Conservation (phyloP, 2,888 invertebrate species). For the Theretra japonica region DNA sequence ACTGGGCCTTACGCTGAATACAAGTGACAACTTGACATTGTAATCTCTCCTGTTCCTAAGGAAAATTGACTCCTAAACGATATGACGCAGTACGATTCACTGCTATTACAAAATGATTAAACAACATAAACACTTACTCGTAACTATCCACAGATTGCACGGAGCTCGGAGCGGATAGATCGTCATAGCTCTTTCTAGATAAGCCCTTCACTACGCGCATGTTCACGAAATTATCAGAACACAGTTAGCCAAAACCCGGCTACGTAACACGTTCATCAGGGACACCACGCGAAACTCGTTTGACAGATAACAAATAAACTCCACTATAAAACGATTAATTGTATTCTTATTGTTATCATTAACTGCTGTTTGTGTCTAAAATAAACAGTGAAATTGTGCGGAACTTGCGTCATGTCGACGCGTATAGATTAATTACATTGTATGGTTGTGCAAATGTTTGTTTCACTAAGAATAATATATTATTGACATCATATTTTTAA, state of each 20-base stretch:
- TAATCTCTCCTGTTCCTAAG: no score
- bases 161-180: slow-evolving; percentile 62
- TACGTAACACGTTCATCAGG: slow-evolving; percentile 31
- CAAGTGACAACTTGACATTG: no score
- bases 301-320: slow-evolving; percentile 42
- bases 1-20: no score
- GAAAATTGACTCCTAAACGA: no score
- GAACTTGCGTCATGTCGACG: background rate
- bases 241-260: background rate
- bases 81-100: no score
- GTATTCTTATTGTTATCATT: slow-evolving; percentile 14
- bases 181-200: slow-evolving; percentile 48
- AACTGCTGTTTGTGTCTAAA: background rate
- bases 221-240: slow-evolving; percentile 30
- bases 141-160: slow-evolving; percentile 65
- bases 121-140: slow-evolving; percentile 59
- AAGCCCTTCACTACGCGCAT: slow-evolving; percentile 53
- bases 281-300: slow-evolving; percentile 36
- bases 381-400: background rate
- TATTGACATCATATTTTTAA: no score
- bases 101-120: slow-evolving; percentile 25
- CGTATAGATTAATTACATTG: background rate
- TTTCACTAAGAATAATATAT: no score
- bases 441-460: background rate
- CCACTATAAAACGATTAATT: background rate